phyloP scores from a whole-genome alignment of 2,797 vertebrate species.

The Rhyacichthys aspro region DNA sequence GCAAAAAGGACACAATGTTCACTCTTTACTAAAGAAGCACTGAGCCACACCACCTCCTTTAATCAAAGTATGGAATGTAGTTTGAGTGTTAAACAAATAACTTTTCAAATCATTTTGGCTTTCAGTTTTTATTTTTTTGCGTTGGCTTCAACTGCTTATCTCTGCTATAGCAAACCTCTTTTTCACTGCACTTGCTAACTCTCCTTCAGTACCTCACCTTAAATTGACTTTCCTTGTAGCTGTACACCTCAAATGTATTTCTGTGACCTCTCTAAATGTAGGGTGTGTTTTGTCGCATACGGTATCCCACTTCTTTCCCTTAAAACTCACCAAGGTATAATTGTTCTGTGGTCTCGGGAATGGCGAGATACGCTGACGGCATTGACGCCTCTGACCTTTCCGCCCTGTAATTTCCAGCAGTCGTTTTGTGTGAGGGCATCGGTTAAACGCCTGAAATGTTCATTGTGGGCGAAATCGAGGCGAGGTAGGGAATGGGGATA shows the following conservation, averaged over 20 bases:
- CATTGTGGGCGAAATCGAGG: slow-evolving; percentile 36
- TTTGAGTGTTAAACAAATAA: too few species aligned
- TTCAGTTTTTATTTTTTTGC: too few species aligned
- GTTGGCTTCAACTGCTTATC: too few species aligned
- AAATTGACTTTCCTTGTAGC: slow-evolving; percentile 21
- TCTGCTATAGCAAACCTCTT: too few species aligned
- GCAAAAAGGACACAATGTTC: too few species aligned
- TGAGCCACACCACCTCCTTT: too few species aligned
- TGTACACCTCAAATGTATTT: background rate
- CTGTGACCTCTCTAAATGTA: slow-evolving; percentile 17
- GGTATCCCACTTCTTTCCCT: background rate
- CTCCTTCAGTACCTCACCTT: slow-evolving; percentile 6
- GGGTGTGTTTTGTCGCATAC: slow-evolving; percentile 2
- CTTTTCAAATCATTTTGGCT: too few species aligned
- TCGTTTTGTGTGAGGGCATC: slow-evolving; percentile 20
- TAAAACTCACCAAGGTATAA: slow-evolving; percentile 22
- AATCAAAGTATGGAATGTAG: too few species aligned
- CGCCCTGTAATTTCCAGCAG: slow-evolving; percentile 26
- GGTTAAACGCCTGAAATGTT: slow-evolving; percentile 46
- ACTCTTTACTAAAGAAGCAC: too few species aligned
- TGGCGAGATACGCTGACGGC: slow-evolving; percentile 16
- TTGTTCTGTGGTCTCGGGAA: slow-evolving; percentile 30
- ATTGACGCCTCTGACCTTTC: slow-evolving; percentile 35
- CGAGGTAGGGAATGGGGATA: slow-evolving; percentile 9
- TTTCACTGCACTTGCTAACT: background rate